Evolutionary conservation across 1,140 invertebrate genomes (phyloP).

Genomic region (Druon quercuslanigerum): DNA sequence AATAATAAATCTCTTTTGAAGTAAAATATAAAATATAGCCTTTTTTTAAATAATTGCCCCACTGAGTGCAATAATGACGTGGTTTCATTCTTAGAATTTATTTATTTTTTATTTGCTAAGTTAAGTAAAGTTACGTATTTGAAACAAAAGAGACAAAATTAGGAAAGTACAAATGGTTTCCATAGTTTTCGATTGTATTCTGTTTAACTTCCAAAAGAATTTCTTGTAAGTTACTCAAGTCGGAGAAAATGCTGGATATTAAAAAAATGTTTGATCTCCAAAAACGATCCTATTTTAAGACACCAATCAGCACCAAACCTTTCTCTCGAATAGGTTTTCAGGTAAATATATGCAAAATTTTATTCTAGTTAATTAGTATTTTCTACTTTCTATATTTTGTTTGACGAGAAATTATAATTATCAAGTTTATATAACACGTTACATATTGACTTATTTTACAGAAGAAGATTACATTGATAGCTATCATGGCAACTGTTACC

Average conservation of each 20-base stretch:
- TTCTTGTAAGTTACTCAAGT: background rate
- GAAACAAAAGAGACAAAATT: too few relatives aligned
- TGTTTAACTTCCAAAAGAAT: background rate
- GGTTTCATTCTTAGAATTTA: too few relatives aligned
- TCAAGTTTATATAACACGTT: background rate
- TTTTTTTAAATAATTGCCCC: too few relatives aligned
- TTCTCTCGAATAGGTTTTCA: background rate
- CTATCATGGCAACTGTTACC: background rate
- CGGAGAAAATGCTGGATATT: background rate
- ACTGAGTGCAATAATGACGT: too few relatives aligned
- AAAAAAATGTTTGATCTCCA: background rate
- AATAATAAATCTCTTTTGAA: too few relatives aligned
- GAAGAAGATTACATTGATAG: background rate
- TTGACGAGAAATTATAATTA: background rate
- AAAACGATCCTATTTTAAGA: background rate
- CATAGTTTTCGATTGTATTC: too few relatives aligned
- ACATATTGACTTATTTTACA: background rate
- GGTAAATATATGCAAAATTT: background rate
- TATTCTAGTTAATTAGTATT: background rate
- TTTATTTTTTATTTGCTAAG: too few relatives aligned
- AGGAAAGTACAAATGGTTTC: too few relatives aligned
- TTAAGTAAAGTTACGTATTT: too few relatives aligned
- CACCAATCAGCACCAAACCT: slow-evolving; percentile 1
- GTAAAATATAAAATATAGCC: too few relatives aligned
- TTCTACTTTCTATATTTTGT: background rate